Evolutionary conservation across 2,797 vertebrate genomes (phyloP), one percentile per base, ranked within the genome.

Genomic region (Fringilla coelebs): DNA sequence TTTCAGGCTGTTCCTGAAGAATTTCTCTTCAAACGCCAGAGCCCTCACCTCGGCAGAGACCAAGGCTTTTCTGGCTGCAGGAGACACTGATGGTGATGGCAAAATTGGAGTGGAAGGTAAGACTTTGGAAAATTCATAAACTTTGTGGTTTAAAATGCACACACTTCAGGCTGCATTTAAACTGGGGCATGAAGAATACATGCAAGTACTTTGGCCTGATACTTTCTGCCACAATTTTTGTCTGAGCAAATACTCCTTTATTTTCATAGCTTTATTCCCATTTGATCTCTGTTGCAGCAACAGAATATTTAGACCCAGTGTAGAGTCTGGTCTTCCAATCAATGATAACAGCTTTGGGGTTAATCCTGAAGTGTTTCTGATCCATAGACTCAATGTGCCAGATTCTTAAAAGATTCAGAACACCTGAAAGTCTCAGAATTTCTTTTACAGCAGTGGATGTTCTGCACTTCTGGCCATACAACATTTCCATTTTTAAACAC

Each of bases 71-170:
- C 94, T 99, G 34, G 13, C 94, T 91, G 98, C 98, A 48, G 98
- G 98, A 57, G 98, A 99, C 97, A 92, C 93, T 48, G 98, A 99
- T 58, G 98, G 98, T 8, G 98, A 99, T 4, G 98, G 98, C 97
- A 99, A 98, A 98, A 99, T 98, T 29, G 99, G 98, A 98, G 96
- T 98, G 94, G 98, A 98, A 90, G 98, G 98, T 98, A 95, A 97
- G 97, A 25, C 75, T 81, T 13, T 7, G 34, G 60, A 67, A 90
- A 65, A 19, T 9, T 32, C 11, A 36, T 18, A 12, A 52, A 13
- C 55, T 11, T 22, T 20, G 40, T 45, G 6, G 16, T 67, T 90
- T 67, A 63, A 88, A 93, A 79, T 57, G 29, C 28, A 60, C 8
- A 10, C 10, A 20, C 67, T 85, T 63, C 14, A 19, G 22, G 54